Percentiles rank a stretch among this genome's conserved stretches.
Evolutionary conservation across 2,113 vertebrate species (phyloP).

Genomic region (Urocitellus parryii): DNA sequence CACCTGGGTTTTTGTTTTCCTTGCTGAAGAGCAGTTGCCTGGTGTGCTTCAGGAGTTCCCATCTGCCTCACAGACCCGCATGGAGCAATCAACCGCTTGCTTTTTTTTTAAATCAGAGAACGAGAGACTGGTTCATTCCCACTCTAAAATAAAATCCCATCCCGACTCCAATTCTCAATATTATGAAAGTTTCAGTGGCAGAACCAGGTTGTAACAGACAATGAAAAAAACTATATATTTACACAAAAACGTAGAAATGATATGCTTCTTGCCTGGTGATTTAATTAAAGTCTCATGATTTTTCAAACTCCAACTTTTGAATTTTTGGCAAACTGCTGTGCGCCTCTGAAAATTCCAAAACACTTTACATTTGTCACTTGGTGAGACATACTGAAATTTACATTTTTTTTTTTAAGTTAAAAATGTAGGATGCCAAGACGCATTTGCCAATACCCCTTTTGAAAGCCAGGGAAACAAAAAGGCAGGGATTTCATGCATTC

Average conservation of each 20-base stretch:
- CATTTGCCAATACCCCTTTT: neutral
- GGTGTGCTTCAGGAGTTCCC: conserved; percentile 81
- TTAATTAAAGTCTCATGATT: conserved; percentile 43
- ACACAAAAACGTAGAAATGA: neutral
- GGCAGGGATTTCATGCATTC: neutral
- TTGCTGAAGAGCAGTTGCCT: conserved; percentile 82
- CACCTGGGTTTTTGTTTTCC: conserved; percentile 90
- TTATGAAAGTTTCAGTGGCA: neutral
- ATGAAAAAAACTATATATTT: neutral
- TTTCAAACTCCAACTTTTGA: conserved; percentile 6
- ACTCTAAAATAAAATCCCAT: neutral
- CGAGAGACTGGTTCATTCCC: conserved; percentile 39
- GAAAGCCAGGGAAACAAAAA: neutral
- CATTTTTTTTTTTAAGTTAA: conserved; percentile 1
- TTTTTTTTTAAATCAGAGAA: conserved; percentile 39
- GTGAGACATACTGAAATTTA: conserved; percentile 14
- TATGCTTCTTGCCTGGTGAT: neutral
- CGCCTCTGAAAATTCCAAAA: conserved; percentile 14
- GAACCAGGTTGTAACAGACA: neutral
- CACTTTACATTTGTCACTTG: conserved; percentile 18
- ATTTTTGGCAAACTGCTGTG: conserved; percentile 10
- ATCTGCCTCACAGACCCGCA: conserved; percentile 81
- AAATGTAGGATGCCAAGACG: neutral
- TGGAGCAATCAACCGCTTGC: conserved; percentile 42
- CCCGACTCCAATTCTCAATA: neutral